Evolutionary conservation across 2,797 vertebrate genomes (phyloP).

Genomic region (Chelmon rostratus): DNA sequence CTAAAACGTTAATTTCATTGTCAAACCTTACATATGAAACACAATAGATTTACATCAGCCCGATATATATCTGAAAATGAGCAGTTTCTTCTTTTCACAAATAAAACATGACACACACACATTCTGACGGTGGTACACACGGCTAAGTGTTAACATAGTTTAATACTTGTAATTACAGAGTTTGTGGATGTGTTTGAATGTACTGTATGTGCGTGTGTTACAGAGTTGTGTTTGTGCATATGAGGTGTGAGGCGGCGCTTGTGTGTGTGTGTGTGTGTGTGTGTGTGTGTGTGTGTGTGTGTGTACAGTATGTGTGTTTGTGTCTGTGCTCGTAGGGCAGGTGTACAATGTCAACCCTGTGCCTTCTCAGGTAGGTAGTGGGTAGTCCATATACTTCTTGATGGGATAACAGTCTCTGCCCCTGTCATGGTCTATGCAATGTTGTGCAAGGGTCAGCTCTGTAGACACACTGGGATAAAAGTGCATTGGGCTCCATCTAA

Average conservation of each 20-base stretch:
- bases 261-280: slow-evolving; percentile 28
- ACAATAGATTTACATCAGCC: slow-evolving; percentile 77
- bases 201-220: slow-evolving; percentile 38
- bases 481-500: slow-evolving; percentile 64
- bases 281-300: slow-evolving; percentile 57
- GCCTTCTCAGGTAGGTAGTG: slow-evolving; percentile 66
- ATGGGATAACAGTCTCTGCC: slow-evolving; percentile 76
- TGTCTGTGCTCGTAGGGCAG: slow-evolving; percentile 70
- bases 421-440: slow-evolving; percentile 67
- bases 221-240: slow-evolving; percentile 23
- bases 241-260: slow-evolving; percentile 8
- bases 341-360: slow-evolving; percentile 68
- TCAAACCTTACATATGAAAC: slow-evolving; percentile 74
- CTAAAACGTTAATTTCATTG: slow-evolving; percentile 56
- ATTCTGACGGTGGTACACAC: slow-evolving; percentile 76
- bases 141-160: slow-evolving; percentile 79
- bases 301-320: slow-evolving; percentile 26
- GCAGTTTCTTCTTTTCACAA: slow-evolving; percentile 76
- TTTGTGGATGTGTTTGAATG: slow-evolving; percentile 52
- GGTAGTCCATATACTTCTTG: slow-evolving; percentile 57
- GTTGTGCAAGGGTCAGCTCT: slow-evolving; percentile 59
- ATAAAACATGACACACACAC: slow-evolving; percentile 78
- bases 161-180: slow-evolving; percentile 81
- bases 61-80: slow-evolving; percentile 67
- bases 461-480: slow-evolving; percentile 48